Conservation (phyloP, 1,140 invertebrate species). For the Drosophila willistoni region DNA sequence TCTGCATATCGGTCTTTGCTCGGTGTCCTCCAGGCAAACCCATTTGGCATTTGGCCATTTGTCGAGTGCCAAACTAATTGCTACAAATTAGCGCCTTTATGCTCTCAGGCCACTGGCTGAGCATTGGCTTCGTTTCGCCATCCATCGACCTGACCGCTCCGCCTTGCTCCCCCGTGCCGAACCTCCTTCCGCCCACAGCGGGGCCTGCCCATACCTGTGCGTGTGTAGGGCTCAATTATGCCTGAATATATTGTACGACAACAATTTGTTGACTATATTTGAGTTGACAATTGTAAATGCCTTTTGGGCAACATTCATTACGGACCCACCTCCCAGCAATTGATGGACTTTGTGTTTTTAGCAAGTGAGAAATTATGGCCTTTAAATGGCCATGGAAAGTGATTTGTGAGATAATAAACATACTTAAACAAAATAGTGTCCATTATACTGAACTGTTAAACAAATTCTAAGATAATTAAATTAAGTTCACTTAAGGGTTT, state of each 20-base stretch:
- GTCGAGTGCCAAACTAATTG: constrained; percentile 66
- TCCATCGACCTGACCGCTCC: background rate
- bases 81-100: constrained; percentile 79
- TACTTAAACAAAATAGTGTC: background rate
- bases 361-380: constrained; percentile 9
- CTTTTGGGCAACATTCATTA: constrained; percentile 6
- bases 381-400: background rate
- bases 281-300: constrained; percentile 32
- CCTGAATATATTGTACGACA: constrained; percentile 30
- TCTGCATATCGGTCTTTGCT: constrained; percentile 18
- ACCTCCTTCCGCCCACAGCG: background rate
- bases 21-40: constrained; percentile 18
- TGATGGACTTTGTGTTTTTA: constrained; percentile 10
- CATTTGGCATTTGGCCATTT: constrained; percentile 25
- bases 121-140: constrained; percentile 39
- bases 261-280: constrained; percentile 47
- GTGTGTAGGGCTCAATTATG: constrained; percentile 56
- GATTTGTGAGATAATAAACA: background rate
- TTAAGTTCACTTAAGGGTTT: too few species aligned
- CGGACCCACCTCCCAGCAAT: background rate
- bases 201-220: constrained; percentile 29
- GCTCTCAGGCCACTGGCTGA: constrained; percentile 48
- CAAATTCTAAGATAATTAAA: too few species aligned
- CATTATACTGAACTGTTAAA: background rate
- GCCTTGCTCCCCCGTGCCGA: background rate